Evolutionary conservation across 2,113 vertebrate species (phyloP), one percentile per base, ranked within the genome.

Genomic region (Cavia aperea): DNA sequence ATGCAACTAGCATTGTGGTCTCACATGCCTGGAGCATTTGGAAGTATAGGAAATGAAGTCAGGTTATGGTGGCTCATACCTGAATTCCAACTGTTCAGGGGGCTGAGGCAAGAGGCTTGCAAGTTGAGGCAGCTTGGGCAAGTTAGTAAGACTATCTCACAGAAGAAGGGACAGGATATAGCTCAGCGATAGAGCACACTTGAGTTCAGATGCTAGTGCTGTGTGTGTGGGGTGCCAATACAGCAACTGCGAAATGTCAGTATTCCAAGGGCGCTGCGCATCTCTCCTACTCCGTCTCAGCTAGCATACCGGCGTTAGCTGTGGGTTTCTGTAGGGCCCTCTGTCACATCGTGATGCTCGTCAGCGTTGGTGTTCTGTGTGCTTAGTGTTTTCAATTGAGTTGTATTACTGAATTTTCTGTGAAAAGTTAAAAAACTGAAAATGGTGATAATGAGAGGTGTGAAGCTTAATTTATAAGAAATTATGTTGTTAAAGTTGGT

Each of bases 351-450:
- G 54, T 77, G 31, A 9, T 73, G 10, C 10, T 88, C 16, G 23
- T 60, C 46, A 70, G n/a, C 81, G 63, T 95, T 63, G 87, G 31
- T 46, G 58, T 2, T 31, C 2, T 12, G 31, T 93, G 90, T 88
- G 84, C 19, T 60, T 86, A 84, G 83, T 82, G 62, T 86, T 90
- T 88, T 94, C 7, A 66, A 2, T 63, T 94, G 21, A 86, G 16
- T 39, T 75, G 9, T 33, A 66, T 83, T 51, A 31, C 2, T 83
- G 46, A 86, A 19, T 93, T 92, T 83, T 83, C 56, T 7, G 24
- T 95, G 63, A 89, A 93, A 75, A 23, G 13, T 63, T 68, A 43
- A 90, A 83, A 70, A 63, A 85, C 39, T 10, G 33, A 49, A 93
- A 86, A 43, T 62, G 13, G 15, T 39, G 23, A 39, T 79, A 54